Conservation (phyloP, 2,797 vertebrate genomes). For the Aldrovandia affinis region DNA sequence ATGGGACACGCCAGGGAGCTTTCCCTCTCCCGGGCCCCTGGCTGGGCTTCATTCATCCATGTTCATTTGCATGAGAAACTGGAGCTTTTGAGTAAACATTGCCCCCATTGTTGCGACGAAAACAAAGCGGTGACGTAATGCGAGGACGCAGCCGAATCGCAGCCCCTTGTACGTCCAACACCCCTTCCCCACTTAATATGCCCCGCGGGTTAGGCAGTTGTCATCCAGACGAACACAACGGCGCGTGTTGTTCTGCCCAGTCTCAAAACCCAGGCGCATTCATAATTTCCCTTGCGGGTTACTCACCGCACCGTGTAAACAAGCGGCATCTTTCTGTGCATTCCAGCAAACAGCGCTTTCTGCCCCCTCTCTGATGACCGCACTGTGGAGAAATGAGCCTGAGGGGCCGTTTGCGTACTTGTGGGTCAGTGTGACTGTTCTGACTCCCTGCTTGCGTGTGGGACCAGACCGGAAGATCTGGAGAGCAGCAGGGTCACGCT, state of each 20-base stretch:
- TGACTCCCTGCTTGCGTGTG: background rate
- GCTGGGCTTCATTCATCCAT: conserved; percentile 35
- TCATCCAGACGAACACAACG: conserved; percentile 12
- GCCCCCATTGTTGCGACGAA: conserved; percentile 65
- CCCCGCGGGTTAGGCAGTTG: conserved; percentile 47
- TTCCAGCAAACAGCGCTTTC: background rate
- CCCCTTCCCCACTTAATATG: background rate
- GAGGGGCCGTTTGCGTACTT: background rate
- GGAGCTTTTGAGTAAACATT: conserved; percentile 62
- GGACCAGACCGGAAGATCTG: background rate
- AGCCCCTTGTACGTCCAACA: background rate
- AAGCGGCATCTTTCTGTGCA: background rate
- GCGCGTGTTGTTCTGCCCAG: conserved; percentile 4
- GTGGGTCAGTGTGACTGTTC: background rate
- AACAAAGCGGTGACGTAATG: conserved; percentile 71
- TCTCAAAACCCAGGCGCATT: background rate
- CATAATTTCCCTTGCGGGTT: conserved; percentile 3
- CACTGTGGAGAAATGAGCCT: background rate
- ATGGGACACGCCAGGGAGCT: background rate
- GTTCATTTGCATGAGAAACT: conserved; percentile 50
- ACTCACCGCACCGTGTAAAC: background rate
- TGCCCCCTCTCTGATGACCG: background rate
- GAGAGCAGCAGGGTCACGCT: background rate
- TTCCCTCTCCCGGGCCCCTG: conserved; percentile 23
- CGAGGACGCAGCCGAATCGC: conserved; percentile 30